Percentiles rank a stretch among this genome's conserved stretches.
Conservation (phyloP, 2,113 vertebrate species). For the Amphiprion percula region DNA sequence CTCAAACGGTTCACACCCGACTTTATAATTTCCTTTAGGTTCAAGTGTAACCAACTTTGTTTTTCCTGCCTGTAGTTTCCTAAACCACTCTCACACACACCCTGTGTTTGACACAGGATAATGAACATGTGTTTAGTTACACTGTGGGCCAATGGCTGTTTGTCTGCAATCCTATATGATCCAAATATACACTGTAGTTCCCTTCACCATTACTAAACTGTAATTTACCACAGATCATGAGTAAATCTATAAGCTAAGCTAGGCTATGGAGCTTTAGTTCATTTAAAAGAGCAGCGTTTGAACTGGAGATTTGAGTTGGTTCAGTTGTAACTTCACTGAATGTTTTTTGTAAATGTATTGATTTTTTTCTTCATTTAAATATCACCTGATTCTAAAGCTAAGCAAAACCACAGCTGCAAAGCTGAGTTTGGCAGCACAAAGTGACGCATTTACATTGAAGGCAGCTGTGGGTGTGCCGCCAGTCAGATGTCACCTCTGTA, state of each 20-base stretch:
- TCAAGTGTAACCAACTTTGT: not conserved
- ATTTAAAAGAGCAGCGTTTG: slow-evolving; percentile 1
- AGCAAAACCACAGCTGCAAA: slow-evolving; percentile 26
- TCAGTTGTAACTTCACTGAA: not conserved
- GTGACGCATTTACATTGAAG: not conserved
- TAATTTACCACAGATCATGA: slow-evolving; percentile 10
- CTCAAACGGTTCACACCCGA: not conserved
- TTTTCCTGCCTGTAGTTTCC: not conserved
- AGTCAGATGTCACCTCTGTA: not conserved
- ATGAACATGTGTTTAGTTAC: slow-evolving; percentile 27
- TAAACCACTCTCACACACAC: slow-evolving; percentile 21
- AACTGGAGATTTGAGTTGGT: not conserved
- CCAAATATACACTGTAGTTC: slow-evolving; percentile 26
- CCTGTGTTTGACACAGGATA: slow-evolving; percentile 18
- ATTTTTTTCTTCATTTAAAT: too few relatives aligned
- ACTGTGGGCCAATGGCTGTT: slow-evolving; percentile 37
- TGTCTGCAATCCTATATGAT: slow-evolving; percentile 40
- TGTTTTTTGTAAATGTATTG: too few relatives aligned
- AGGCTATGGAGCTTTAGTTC: not conserved
- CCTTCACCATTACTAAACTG: slow-evolving; percentile 1
- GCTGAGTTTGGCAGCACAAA: not conserved
- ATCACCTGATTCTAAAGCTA: not conserved
- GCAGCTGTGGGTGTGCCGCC: not conserved
- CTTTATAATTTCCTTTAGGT: not conserved
- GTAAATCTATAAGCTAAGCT: not conserved